Conservation (phyloP, 2,797 vertebrate species). For the Choloepus didactylus region DNA sequence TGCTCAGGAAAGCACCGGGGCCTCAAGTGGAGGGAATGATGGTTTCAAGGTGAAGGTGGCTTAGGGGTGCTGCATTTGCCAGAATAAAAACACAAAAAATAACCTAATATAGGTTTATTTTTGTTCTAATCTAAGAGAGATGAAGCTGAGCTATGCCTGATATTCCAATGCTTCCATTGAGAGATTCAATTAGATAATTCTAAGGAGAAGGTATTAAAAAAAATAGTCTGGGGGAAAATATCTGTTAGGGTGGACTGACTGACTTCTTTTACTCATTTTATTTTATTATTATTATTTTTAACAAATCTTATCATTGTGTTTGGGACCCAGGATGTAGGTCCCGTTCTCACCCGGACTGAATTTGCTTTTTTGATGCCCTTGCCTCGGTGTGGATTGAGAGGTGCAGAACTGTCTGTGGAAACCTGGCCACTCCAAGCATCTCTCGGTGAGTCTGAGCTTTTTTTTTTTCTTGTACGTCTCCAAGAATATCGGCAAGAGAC, state of each 20-base stretch:
- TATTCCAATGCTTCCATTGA: not conserved
- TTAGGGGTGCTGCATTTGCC: not conserved
- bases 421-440: not conserved
- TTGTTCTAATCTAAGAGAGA: constrained; percentile 43
- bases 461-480: not conserved
- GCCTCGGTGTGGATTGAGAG: fast-evolving
- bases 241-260: not conserved
- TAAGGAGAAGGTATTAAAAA: not conserved
- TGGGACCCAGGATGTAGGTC: not conserved
- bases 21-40: not conserved
- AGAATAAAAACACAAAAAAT: not conserved
- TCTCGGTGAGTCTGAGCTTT: not conserved
- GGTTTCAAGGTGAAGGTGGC: constrained; percentile 17
- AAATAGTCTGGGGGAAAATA: not conserved
- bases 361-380: not conserved
- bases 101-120: not conserved
- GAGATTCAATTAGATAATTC: not conserved
- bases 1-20: not conserved
- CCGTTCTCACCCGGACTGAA: not conserved
- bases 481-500: not conserved
- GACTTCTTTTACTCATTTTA: not conserved
- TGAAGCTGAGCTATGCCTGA: not conserved
- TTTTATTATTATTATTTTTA: not conserved
- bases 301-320: not conserved
- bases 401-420: not conserved